A percentile compares a stretch with the other conserved stretches of the same genome.
phyloP scores from a whole-genome alignment of 2,797 vertebrate genomes.

The Cygnus olor region DNA sequence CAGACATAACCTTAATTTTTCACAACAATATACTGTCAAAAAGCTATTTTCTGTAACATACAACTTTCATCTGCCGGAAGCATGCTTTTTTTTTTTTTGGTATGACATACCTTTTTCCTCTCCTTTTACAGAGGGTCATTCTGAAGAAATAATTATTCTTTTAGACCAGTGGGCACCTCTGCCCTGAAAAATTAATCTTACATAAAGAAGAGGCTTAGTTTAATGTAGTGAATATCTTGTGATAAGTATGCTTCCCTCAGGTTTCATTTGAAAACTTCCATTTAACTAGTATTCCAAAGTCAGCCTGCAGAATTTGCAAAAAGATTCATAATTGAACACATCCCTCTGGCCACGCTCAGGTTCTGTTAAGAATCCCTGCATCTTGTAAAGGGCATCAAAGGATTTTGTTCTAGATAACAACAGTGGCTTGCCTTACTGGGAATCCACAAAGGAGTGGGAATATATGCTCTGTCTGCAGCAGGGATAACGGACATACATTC shows the following conservation, averaged over 20 bases:
- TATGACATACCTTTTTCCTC: background rate
- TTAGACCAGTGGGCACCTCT: background rate
- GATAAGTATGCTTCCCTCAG: background rate
- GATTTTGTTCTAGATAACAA: background rate
- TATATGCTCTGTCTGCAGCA: background rate
- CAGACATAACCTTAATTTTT: background rate
- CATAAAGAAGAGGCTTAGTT: background rate
- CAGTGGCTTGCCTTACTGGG: background rate
- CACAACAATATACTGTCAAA: background rate
- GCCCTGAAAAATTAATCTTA: background rate
- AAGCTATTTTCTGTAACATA: background rate
- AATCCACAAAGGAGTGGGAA: background rate
- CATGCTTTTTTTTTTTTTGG: background rate
- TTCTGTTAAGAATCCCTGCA: background rate
- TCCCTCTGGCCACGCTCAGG: background rate
- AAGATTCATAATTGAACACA: background rate
- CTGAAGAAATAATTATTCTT: slow-evolving; percentile 16
- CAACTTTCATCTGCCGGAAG: background rate
- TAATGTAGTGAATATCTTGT: background rate
- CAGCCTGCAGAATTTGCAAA: background rate
- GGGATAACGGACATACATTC: fast-evolving
- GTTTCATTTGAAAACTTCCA: background rate
- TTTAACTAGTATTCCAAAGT: background rate
- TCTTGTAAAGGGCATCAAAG: background rate
- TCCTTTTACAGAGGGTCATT: background rate